Evolutionary conservation across 2,888 invertebrate species (phyloP), one percentile per base, ranked within the genome.

Genomic region (Parnassius mnemosyne): DNA sequence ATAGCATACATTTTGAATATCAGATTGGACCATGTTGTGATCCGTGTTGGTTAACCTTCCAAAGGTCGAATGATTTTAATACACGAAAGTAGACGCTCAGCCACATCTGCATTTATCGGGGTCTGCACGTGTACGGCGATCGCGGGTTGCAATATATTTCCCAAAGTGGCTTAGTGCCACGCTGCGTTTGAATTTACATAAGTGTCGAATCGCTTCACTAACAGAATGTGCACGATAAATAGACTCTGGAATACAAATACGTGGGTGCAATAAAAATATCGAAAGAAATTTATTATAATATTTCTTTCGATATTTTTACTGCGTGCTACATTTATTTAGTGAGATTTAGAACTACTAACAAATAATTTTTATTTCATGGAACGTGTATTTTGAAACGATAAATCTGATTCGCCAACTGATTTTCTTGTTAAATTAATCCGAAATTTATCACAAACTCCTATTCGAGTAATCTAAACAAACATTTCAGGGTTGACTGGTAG

Each of bases 51-150:
- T 59, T 61, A 63, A 57, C 52, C 50, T 69, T 11, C 20, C 51
- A 51, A 68, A 68, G 74, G 72, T 66, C 69, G 74, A 73, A 72
- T 74, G 77, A 75, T 77, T 83, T 81, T 78, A 83, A 84, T 81
- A 83, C 78, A 75, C 49, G 49, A 13, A 49, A 49, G 49, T 20
- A 25, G 51, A 7, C 42, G 51, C n/a, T 12, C 11, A 44, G 44
- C n/a, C 54, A n/a, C 47, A 53, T 53, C 11, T 75, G 75, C 71
- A 72, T 53, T 51, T 51, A 44, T 20, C 49, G 16, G 42, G 10
- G 49, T 52, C n/a, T 16, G 54, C 16, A 1, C 57, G 57, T 42
- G 53, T 13, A 25, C n/a, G 16, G 42, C 25, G 44, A 16, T 43
- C 60, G 49, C 60, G 54, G 59, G 42, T 10, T 43, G 20, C 53